phyloP scores from a whole-genome alignment of 2,888 invertebrate species.

The Clostera curtula region DNA sequence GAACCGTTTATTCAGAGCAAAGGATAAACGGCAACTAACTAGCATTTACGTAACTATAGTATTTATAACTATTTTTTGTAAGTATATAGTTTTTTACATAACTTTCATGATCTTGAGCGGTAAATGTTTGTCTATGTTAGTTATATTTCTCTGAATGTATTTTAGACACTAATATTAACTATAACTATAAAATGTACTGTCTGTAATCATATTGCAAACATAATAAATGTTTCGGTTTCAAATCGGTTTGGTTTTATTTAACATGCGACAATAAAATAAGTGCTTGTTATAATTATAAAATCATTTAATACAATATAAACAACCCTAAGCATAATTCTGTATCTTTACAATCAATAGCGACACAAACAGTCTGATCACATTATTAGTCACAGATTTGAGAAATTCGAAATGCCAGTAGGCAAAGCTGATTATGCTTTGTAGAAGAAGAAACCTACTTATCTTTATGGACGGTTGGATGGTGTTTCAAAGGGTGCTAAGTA shows the following conservation, averaged over 20 bases:
- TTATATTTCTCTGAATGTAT: slow-evolving; percentile 8
- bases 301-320: too few species aligned
- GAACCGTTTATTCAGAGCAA: slow-evolving; percentile 1
- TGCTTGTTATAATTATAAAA: too few species aligned
- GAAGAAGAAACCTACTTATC: too few species aligned
- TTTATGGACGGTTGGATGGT: too few species aligned
- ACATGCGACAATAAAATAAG: too few species aligned
- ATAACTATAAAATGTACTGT: slow-evolving; percentile 8
- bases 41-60: slow-evolving; percentile 6
- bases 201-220: slow-evolving; percentile 12
- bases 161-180: slow-evolving; percentile 13
- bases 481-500: too few species aligned
- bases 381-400: too few species aligned
- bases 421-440: too few species aligned
- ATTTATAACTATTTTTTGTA: slow-evolving; percentile 5
- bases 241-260: slow-evolving; percentile 5
- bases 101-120: neutral
- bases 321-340: too few species aligned
- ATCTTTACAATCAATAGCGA: too few species aligned
- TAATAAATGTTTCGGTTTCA: slow-evolving; percentile 9
- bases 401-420: too few species aligned
- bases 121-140: slow-evolving; percentile 3
- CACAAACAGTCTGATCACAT: too few species aligned
- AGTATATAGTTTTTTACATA: slow-evolving; percentile 4
- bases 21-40: slow-evolving; percentile 2